Evolutionary conservation across 2,113 vertebrate species (phyloP).

Genomic region (Centropus unirufus): DNA sequence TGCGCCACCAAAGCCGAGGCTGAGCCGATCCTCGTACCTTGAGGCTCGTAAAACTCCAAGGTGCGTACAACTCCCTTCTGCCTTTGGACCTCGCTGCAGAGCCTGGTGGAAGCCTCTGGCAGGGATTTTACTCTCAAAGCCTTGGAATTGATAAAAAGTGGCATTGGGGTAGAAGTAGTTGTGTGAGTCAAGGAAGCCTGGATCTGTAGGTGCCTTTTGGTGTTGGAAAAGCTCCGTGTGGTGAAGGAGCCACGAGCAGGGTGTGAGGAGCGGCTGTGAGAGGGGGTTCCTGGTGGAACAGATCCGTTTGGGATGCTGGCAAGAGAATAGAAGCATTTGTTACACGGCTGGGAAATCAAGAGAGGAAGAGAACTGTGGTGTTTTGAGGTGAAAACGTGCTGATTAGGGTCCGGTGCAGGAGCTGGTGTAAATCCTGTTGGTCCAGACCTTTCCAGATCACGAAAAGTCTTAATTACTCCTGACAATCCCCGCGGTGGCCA

Average conservation of each 20-base stretch:
- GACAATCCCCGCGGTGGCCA: background rate
- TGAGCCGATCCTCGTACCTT: constrained; percentile 70
- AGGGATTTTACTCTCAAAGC: rapidly evolving
- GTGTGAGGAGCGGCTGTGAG: rapidly evolving
- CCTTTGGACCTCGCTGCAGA: rapidly evolving
- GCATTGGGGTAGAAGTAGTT: too few species aligned
- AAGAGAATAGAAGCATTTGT: rapidly evolving
- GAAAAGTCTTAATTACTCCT: background rate
- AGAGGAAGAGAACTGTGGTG: rapidly evolving
- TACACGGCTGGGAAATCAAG: rapidly evolving
- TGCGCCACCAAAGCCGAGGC: constrained; percentile 64
- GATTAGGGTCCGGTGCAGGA: rapidly evolving
- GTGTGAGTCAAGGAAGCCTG: rapidly evolving
- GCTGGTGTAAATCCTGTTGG: rapidly evolving
- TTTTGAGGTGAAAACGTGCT: background rate
- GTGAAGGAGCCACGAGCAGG: rapidly evolving
- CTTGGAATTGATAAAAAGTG: rapidly evolving
- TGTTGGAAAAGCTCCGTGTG: background rate
- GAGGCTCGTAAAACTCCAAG: constrained; percentile 75
- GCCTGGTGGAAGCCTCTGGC: rapidly evolving
- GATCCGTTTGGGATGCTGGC: rapidly evolving
- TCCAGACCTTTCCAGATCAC: background rate
- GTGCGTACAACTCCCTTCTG: background rate
- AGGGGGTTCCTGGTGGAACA: rapidly evolving
- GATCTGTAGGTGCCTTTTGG: rapidly evolving